Base-by-base conservation (phyloP, 2,113 vertebrate species). In the Oncorhynchus mykiss region DNA sequence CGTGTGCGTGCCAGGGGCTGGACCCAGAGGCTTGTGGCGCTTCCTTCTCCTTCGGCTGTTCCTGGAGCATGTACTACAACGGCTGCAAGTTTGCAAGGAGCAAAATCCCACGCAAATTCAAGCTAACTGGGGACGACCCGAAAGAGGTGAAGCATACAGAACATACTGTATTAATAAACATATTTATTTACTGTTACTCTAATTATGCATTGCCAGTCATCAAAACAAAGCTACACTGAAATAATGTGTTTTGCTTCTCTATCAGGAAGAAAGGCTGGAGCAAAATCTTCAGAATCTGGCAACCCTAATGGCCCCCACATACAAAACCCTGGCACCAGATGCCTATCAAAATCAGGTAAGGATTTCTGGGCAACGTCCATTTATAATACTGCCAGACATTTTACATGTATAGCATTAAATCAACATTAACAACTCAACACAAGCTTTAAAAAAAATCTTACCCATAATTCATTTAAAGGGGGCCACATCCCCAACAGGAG, bases 11-110 rank as follows among this genome's bases (percentile, higher is more conserved):
- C 84, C 97, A 99, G 90, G 98, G 98, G 67, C 91, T 96, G 89
- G 91, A 99, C 73, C 91, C 95, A 79, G 96, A 98, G 1, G 94
- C 93, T 72, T 94, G 95, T 84, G 98, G 98, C 84, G 98, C 98
- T 86, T 99, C 98, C 31, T 99, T 99, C 92, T 99, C 98, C 34
- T 99, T 99, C 45, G 98, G 98, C 65, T 99, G 98, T 85, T 99
- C 98, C 4, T 99, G 97, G 98, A 99, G 98, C 85, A 99, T 99
- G 98, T 99, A 99, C 88, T 99, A 99, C 88, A 99, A 99, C 65
- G 98, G 98, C 72, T 99, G 98, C 92, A 99, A 99, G 88, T 99
- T 99, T 93, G 97, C 97, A 82, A 92, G 97, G 87, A 99, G 98
- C 91, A 99, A 98, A 94, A 90, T 96, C 76, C 97, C 98, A 83